Evolutionary conservation across 2,888 invertebrate species (phyloP).

Genomic region (Apodemia mormo): DNA sequence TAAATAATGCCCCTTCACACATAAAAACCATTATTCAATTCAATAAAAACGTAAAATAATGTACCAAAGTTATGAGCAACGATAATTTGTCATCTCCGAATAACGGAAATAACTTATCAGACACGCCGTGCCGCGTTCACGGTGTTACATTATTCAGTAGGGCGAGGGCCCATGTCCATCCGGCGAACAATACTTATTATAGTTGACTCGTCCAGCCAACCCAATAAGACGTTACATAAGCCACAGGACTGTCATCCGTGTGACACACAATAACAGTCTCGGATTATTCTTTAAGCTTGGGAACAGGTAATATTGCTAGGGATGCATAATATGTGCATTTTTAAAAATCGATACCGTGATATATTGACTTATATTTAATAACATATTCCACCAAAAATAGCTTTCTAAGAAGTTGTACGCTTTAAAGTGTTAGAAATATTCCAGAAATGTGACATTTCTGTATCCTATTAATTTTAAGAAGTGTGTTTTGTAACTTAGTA

Average conservation of each 20-base stretch:
- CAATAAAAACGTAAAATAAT: background rate
- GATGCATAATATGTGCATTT: conserved; percentile 40
- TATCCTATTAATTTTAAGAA: too few relatives aligned
- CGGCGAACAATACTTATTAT: conserved; percentile 28
- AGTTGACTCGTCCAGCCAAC: conserved; percentile 49
- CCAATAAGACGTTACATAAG: conserved; percentile 49
- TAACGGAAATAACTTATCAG: conserved; percentile 76
- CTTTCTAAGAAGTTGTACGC: too few relatives aligned
- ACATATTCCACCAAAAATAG: too few relatives aligned
- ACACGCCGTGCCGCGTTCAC: conserved; percentile 52
- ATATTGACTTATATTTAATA: background rate
- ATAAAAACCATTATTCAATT: background rate
- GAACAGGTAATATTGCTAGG: conserved; percentile 70
- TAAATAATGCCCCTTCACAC: too few relatives aligned
- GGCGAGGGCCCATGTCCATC: conserved; percentile 16
- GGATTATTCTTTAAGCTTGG: conserved; percentile 71
- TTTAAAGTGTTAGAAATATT: too few relatives aligned
- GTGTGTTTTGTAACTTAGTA: too few relatives aligned
- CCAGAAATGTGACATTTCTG: too few relatives aligned
- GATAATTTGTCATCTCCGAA: conserved; percentile 47
- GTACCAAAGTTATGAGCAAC: background rate
- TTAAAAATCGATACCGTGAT: conserved; percentile 2
- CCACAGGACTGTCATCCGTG: conserved; percentile 62
- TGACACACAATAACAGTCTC: conserved; percentile 64
- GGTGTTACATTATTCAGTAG: conserved; percentile 36